Evolutionary conservation across 2,888 invertebrate species (phyloP).

Genomic region (Mythimna ferrago): DNA sequence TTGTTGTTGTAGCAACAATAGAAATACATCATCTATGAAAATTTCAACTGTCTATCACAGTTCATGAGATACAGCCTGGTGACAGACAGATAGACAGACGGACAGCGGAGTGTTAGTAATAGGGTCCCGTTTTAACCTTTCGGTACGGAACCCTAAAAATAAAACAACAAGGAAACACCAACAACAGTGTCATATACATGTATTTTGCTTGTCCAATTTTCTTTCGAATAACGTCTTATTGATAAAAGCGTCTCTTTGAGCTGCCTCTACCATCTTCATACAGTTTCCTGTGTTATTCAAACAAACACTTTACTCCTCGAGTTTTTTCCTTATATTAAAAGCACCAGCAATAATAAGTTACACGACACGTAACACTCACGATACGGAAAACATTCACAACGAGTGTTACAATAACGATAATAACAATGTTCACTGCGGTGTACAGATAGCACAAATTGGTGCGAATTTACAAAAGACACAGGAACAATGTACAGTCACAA

Average conservation of each 20-base stretch:
- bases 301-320: constrained; percentile 13
- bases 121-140: too few species aligned
- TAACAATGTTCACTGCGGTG: constrained; percentile 46
- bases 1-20: too few species aligned
- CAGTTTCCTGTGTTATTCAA: constrained; percentile 21
- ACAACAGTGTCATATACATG: too few species aligned
- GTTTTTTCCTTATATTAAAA: constrained; percentile 21
- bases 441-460: constrained; percentile 47
- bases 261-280: background rate
- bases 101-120: too few species aligned
- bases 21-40: too few species aligned
- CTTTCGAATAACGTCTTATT: background rate
- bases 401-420: constrained; percentile 40
- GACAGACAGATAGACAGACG: too few species aligned
- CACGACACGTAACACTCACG: constrained; percentile 40
- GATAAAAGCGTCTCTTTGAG: constrained; percentile 3
- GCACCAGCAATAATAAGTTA: constrained; percentile 43
- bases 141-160: too few species aligned
- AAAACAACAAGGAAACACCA: too few species aligned
- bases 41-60: too few species aligned
- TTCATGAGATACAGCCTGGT: too few species aligned
- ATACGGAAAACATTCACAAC: constrained; percentile 32
- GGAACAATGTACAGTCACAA: constrained; percentile 29
- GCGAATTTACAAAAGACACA: constrained; percentile 55
- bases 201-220: background rate